Conservation (phyloP, 37 sponge, comb jelly and placozoan genomes). For the Beroe ovata region DNA sequence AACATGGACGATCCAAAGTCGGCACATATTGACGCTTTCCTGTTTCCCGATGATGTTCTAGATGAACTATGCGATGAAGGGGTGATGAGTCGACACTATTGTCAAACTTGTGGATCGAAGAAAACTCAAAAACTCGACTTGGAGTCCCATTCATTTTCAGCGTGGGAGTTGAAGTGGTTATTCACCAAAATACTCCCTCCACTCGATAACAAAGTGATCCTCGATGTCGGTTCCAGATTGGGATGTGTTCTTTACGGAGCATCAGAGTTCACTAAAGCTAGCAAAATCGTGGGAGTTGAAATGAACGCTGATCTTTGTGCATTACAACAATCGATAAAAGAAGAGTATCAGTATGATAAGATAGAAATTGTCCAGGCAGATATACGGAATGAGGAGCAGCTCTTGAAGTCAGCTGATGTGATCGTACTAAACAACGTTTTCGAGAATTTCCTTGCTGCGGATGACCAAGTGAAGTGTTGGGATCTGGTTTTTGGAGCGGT, state of each 20-base stretch:
- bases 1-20: constrained; percentile 22
- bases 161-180: constrained; percentile 69
- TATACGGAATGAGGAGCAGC: constrained; percentile 66
- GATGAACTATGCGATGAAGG: constrained; percentile 67
- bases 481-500: constrained; percentile 53
- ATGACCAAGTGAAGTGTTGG: constrained; percentile 73
- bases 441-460: constrained; percentile 68
- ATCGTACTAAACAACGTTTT: constrained; percentile 74
- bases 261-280: constrained; percentile 56
- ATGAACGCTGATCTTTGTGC: constrained; percentile 68
- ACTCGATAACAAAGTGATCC: constrained; percentile 65
- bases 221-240: constrained; percentile 72
- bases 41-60: constrained; percentile 68
- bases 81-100: constrained; percentile 69
- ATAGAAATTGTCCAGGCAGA: constrained; percentile 67
- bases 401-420: constrained; percentile 68
- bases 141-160: constrained; percentile 70
- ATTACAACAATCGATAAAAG: constrained; percentile 44
- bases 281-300: constrained; percentile 68
- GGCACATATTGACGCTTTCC: constrained; percentile 71
- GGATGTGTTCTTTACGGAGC: constrained; percentile 71
- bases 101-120: constrained; percentile 70
- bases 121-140: constrained; percentile 68
- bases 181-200: constrained; percentile 68
- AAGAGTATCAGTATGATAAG: constrained; percentile 61